A percentile compares a stretch with the other conserved stretches of the same genome.
Conservation (phyloP, 2,113 vertebrate species). For the Ia io region DNA sequence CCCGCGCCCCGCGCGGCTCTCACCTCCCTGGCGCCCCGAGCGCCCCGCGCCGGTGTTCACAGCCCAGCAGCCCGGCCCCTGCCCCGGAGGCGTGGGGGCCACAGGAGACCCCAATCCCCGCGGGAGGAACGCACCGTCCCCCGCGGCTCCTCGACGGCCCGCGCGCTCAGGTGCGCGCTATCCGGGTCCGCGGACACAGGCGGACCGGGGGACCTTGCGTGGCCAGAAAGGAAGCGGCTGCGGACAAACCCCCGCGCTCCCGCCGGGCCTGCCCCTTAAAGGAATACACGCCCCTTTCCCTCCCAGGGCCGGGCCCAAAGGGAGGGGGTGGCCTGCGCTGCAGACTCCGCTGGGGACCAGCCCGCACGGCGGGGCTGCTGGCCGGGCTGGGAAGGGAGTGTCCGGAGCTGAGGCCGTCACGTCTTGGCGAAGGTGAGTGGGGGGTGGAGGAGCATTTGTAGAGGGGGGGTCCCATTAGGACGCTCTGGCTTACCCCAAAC, state of each 20-base stretch:
- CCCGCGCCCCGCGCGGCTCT: not conserved
- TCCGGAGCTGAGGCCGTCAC: not conserved
- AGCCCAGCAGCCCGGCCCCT: not conserved
- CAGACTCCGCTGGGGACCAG: not conserved
- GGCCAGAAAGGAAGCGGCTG: conserved; percentile 75
- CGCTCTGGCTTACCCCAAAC: not conserved
- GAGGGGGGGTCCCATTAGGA: not conserved
- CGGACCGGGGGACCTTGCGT: conserved; percentile 63
- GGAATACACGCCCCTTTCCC: conserved; percentile 78
- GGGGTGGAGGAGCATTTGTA: not conserved
- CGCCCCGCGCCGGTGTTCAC: not conserved
- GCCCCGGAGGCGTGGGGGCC: not conserved
- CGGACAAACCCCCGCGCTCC: conserved; percentile 34
- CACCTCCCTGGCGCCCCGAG: fast-evolving
- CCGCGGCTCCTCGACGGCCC: not conserved
- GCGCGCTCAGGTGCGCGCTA: too few relatives aligned
- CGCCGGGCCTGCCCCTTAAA: conserved; percentile 83
- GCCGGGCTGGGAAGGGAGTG: not conserved
- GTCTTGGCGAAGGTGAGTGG: too few relatives aligned
- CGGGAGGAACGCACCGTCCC: not conserved
- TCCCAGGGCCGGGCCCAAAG: conserved; percentile 22
- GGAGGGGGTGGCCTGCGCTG: not conserved
- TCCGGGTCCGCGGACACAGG: too few relatives aligned
- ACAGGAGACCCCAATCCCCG: not conserved
- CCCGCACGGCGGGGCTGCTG: not conserved